Evolutionary conservation across 1,140 invertebrate species (phyloP).

Genomic region (Drosophila neocordata): DNA sequence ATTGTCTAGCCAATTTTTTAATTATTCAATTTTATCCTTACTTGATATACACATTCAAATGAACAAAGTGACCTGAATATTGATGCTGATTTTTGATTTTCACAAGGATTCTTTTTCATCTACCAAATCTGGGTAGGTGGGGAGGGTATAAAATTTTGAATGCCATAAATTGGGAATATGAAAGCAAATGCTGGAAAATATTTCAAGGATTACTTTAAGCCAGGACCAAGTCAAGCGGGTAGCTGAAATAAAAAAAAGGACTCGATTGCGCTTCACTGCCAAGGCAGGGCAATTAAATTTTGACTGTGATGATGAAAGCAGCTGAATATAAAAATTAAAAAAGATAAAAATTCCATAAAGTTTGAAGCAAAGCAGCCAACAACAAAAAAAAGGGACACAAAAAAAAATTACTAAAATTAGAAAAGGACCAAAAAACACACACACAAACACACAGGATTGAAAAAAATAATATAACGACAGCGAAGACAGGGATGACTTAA

Average conservation of each 20-base stretch:
- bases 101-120: not conserved
- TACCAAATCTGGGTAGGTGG: not conserved
- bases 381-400: conserved; percentile 20
- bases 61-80: too few relatives aligned
- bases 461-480: conserved; percentile 13
- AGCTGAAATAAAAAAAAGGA: conserved; percentile 27
- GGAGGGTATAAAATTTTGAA: not conserved
- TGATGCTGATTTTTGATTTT: not conserved
- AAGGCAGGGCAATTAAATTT: conserved; percentile 59
- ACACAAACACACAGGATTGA: not conserved
- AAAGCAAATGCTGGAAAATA: conserved; percentile 46
- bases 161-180: conserved; percentile 48
- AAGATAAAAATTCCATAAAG: conserved; percentile 57
- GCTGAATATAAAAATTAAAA: conserved; percentile 53
- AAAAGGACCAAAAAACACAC: not conserved
- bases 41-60: too few relatives aligned
- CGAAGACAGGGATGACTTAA: conserved; percentile 53
- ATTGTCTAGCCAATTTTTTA: too few relatives aligned
- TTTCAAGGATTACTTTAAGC: conserved; percentile 56
- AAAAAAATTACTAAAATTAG: conserved; percentile 45
- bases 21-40: too few relatives aligned
- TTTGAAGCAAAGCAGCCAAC: conserved; percentile 26
- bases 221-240: conserved; percentile 33
- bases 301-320: conserved; percentile 43
- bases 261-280: conserved; percentile 10